Evolutionary conservation across 2,888 invertebrate genomes (phyloP).

Genomic region (Synergus japonicus): DNA sequence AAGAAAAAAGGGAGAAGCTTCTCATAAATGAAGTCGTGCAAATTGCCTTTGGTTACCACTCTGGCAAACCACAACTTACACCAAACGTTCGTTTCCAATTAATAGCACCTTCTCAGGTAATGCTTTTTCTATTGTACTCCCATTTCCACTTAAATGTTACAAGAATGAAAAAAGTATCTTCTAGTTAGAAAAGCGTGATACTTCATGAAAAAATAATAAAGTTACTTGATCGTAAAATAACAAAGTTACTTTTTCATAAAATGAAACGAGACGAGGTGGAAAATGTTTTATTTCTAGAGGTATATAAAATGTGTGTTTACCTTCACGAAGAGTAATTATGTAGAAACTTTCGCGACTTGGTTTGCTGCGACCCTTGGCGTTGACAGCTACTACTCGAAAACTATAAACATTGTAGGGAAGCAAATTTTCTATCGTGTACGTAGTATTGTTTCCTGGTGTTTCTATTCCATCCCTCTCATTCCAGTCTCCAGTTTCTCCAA

Average conservation of each 20-base stretch:
- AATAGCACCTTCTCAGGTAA: slow-evolving; percentile 4
- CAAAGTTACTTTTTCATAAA: background rate
- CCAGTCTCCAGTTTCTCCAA: slow-evolving; percentile 84
- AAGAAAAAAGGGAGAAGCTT: slow-evolving; percentile 14
- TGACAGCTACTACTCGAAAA: slow-evolving; percentile 85
- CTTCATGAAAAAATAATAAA: background rate
- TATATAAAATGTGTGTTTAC: slow-evolving; percentile 76
- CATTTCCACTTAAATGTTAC: background rate
- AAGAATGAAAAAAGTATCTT: background rate
- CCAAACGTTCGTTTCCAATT: slow-evolving; percentile 7
- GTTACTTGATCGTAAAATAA: background rate
- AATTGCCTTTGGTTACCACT: background rate
- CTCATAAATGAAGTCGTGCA: slow-evolving; percentile 2
- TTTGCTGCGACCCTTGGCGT: slow-evolving; percentile 84
- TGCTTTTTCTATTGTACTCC: background rate
- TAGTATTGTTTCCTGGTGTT: slow-evolving; percentile 83
- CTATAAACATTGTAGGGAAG: slow-evolving; percentile 88
- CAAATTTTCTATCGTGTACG: slow-evolving; percentile 83
- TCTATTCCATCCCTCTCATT: slow-evolving; percentile 81
- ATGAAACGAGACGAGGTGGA: slow-evolving; percentile 31
- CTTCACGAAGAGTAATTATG: slow-evolving; percentile 86
- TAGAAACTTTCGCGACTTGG: slow-evolving; percentile 86
- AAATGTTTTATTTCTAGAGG: slow-evolving; percentile 43
- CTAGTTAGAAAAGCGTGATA: background rate
- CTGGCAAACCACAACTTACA: background rate